Base-by-base conservation (phyloP, 2,797 vertebrate genomes). In the Pangasius sanitwongsei region DNA sequence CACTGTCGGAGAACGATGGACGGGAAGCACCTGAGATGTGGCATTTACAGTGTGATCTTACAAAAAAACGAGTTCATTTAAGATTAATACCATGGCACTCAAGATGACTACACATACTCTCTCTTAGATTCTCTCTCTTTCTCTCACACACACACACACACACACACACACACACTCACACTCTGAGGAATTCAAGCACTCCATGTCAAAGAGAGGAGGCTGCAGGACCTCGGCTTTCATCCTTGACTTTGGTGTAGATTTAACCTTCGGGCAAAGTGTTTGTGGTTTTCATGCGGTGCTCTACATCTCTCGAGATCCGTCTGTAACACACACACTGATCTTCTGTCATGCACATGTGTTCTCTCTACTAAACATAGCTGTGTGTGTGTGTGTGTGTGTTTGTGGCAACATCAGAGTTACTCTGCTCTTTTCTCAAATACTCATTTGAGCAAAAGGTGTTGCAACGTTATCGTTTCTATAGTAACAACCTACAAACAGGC, bases 211-310 rank as follows among this genome's bases (percentile, higher is more conserved):
- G 41, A 67, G 61, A 31, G 44, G 44, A 53, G 61, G 61, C 94
- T 93, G 86, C 85, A 93, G 93, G 94, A 94, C 92, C 92, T 92
- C 59, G 88, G 90, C 92, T 88, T 93, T 90, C 94, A 94, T 94
- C 67, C 95, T 93, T 91, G 92, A 93, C 94, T 96, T 94, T 95
- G 93, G 41, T 84, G 63, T 69, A 67, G 63, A 69, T 84, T 84
- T 84, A 84, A 84, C 82, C 82, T 84, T 84, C 41, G 37, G 55
- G 80, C 85, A 90, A 87, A 72, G 61, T 0, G 34, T 41, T 34
- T 41, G 34, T 18, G 61, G 82, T 67, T 84, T 31, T 67, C 82
- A 31, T 50, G 20, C 6, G 2, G 31, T 41, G 28, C 82, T 48
- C 37, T 18, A 67, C 61, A 67, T 67, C 82, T 84, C 81, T 63